A percentile compares a stretch with the other conserved stretches of the same genome.
phyloP scores from a whole-genome alignment of 2,888 invertebrate species.

The Coecobrya sp. region DNA sequence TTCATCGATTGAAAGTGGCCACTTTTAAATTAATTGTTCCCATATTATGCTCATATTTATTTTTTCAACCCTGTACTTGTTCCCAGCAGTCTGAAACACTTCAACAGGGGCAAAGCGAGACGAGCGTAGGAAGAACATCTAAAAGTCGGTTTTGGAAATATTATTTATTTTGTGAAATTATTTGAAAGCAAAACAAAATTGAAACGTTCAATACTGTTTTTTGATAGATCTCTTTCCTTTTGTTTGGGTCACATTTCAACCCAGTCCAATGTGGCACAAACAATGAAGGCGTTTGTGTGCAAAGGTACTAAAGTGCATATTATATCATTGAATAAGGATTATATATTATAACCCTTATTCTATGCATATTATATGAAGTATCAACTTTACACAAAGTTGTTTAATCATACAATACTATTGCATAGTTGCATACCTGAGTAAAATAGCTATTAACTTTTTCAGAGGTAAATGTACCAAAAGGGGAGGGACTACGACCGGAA shows the following conservation, averaged over 20 bases:
- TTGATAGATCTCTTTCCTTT: conserved; percentile 71
- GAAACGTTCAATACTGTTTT: neutral
- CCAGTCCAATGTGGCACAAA: conserved; percentile 55
- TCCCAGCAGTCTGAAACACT: neutral
- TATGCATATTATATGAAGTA: too few relatives aligned
- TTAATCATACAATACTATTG: too few relatives aligned
- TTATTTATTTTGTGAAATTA: neutral
- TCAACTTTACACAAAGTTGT: too few relatives aligned
- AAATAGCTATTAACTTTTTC: too few relatives aligned
- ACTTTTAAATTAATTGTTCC: neutral
- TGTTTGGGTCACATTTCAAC: conserved; percentile 71
- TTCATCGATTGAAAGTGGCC: neutral
- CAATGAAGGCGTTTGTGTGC: conserved; percentile 68
- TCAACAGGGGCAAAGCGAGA: neutral
- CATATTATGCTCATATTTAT: neutral
- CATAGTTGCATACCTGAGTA: too few relatives aligned
- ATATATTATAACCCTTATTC: too few relatives aligned
- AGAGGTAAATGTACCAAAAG: conserved; percentile 70
- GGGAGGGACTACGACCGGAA: conserved; percentile 70
- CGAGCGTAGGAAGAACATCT: neutral
- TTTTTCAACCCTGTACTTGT: conserved; percentile 13
- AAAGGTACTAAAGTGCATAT: conserved; percentile 41
- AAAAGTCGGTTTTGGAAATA: conserved; percentile 18
- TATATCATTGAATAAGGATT: too few relatives aligned
- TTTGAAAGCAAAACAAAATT: neutral